Base-by-base conservation (phyloP, 2,113 vertebrate genomes). In the Ammodramus savannarum region DNA sequence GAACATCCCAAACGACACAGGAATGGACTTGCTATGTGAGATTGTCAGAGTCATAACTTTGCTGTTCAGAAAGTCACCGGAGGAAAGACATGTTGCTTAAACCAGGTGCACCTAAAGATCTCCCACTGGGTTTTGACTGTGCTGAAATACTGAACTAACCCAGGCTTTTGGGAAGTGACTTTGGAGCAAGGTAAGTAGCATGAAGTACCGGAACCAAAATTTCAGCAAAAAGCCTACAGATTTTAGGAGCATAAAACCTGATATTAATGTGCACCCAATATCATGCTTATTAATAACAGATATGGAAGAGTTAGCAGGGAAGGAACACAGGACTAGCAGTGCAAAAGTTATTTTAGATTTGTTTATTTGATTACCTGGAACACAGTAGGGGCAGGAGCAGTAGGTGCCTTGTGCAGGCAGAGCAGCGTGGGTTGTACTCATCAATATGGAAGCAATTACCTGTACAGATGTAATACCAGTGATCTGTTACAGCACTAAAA, bases 391-490 rank as follows among this genome's bases (percentile, higher is more conserved):
- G 13, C 85, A 67, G 83, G 39, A 81, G n/a, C 32, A 41, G 26
- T 26, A 77, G 41, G 25, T 85, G 23, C 55, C 27, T 46, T 20
- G 17, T 79, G 39, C 21, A 85, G 32, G 19, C 32, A 71, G 68
- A 85, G 20, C 57, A 78, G 26, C 0, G 1, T 59, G 38, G 49
- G 54, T n/a, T 79, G 74, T 25, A 22, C 39, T 75, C 66, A 63
- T 89, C 66, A 67, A 25, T 72, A 67, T 55, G 75, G 66, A 85
- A 94, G 69, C 32, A 71, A 75, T 85, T 90, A 78, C 46, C 34
- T 59, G 34, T 48, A 59, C 44, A 82, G 52, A 46, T 32, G 10
- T 51, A 74, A 38, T 49, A 46, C 23, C 55, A 71, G 34, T 46
- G 85, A 46, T 78, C 61, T 94, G 38, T 75, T 87, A 44, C 39